Evolutionary conservation across 2,888 invertebrate species (phyloP), one percentile per base, ranked within the genome.

Genomic region (Lucinisca nassula): DNA sequence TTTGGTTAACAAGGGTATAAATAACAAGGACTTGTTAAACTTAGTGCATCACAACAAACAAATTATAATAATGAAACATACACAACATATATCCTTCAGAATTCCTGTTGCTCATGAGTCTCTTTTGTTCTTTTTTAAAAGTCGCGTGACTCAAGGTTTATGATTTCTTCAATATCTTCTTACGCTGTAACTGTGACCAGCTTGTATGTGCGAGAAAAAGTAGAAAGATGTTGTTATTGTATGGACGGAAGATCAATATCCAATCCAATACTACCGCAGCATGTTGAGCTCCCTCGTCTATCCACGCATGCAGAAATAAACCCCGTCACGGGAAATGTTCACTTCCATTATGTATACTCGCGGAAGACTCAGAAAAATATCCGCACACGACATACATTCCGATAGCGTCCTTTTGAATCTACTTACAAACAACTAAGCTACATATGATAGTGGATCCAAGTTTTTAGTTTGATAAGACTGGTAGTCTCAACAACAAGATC

Each of bases 211-310:
- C 67, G 32, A 67, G 67, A 67, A 67, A 67, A 67, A 67, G 35
- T 67, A 67, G 67, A 35, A 67, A 67, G 67, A 67, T 32, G 32
- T 67, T 35, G 67, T 67, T 67, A 67, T 67, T 67, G 67, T 67
- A 24, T 35, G 67, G 67, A 35, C 35, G 35, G 17, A 32, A 32
- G 67, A 67, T 67, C 67, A 35, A 67, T 67, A 67, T 67, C 67
- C 67, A 67, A 67, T 67, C 67, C 67, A 67, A 67, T 67, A 67
- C 35, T 1, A 35, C 3, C 35, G 67, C 67, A 67, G 67, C 67
- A 35, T 21, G 67, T 67, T 35, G 27, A 67, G 67, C 32, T 67
- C 67, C 17, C 67, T 67, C 35, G 12, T 67, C 32, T 67, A 35
- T 21, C 67, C 67, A 67, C 35, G 17, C 67, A 67, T 35, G 67